Evolutionary conservation across 2,113 vertebrate genomes (phyloP).

Genomic region (Butorides virescens): DNA sequence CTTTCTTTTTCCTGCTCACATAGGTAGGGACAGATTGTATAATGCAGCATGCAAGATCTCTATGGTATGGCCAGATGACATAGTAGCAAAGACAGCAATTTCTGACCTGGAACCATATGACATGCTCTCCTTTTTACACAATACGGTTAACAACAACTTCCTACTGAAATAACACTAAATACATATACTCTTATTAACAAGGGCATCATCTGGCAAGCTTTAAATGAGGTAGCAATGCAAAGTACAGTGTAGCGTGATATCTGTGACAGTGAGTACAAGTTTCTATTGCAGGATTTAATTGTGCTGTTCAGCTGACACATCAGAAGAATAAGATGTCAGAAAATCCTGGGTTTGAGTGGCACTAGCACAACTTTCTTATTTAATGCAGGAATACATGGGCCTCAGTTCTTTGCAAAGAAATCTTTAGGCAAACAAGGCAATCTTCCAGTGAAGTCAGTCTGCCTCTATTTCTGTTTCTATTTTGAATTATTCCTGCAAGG

Average conservation of each 20-base stretch:
- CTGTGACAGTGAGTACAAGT: not conserved
- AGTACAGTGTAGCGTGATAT: not conserved
- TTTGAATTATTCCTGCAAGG: not conserved
- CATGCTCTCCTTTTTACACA: not conserved
- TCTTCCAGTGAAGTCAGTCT: not conserved
- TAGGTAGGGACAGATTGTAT: not conserved
- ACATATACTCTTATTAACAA: not conserved
- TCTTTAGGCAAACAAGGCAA: not conserved
- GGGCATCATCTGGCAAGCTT: not conserved
- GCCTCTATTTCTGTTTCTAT: slow-evolving; percentile 22
- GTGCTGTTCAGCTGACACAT: not conserved
- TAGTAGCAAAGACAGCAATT: not conserved
- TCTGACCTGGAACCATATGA: not conserved
- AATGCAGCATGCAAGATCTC: not conserved
- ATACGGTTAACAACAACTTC: not conserved
- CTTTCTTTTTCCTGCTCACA: not conserved
- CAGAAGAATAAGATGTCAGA: not conserved
- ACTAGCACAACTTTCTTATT: not conserved
- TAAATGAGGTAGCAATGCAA: not conserved
- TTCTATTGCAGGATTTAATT: not conserved
- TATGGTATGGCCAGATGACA: not conserved
- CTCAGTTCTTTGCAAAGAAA: not conserved
- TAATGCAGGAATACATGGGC: not conserved
- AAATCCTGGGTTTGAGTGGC: not conserved
- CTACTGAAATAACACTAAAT: not conserved